phyloP scores from a whole-genome alignment of 2,797 vertebrate genomes.

The Okamejei kenojei region DNA sequence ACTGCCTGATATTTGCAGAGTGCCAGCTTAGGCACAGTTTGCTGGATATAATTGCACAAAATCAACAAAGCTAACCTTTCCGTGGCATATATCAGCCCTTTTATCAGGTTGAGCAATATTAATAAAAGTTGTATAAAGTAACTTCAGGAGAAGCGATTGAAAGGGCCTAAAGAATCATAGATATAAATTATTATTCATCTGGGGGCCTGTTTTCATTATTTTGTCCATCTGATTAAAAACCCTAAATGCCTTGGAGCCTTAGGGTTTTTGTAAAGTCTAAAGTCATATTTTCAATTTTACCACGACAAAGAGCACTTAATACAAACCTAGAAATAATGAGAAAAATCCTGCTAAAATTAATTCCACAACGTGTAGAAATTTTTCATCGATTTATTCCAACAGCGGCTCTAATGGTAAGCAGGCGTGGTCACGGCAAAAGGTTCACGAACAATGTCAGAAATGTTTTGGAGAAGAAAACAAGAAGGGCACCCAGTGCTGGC shows the following conservation, averaged over 20 bases:
- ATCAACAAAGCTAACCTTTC: background rate
- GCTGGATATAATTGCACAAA: background rate
- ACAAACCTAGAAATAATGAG: background rate
- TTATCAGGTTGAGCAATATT: background rate
- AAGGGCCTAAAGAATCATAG: background rate
- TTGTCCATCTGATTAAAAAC: background rate
- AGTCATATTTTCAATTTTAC: background rate
- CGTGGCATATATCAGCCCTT: background rate
- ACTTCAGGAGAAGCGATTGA: background rate
- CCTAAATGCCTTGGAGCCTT: background rate
- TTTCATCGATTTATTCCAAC: background rate
- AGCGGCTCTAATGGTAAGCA: background rate
- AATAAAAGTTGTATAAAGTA: background rate
- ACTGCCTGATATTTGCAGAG: background rate
- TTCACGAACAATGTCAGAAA: background rate
- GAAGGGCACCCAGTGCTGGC: no score
- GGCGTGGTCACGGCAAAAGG: background rate
- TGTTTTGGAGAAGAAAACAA: no score
- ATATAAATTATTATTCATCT: background rate
- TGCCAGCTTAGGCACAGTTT: background rate
- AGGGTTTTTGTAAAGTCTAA: background rate
- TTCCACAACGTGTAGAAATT: background rate
- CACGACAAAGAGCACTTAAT: background rate
- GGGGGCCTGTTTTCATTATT: background rate
- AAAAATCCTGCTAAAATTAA: background rate